These are phyloP conservation scores for Tetramorium parvispinum DNA, from an alignment of 1,140 invertebrate species.

Conservation along the genomic window DNA sequence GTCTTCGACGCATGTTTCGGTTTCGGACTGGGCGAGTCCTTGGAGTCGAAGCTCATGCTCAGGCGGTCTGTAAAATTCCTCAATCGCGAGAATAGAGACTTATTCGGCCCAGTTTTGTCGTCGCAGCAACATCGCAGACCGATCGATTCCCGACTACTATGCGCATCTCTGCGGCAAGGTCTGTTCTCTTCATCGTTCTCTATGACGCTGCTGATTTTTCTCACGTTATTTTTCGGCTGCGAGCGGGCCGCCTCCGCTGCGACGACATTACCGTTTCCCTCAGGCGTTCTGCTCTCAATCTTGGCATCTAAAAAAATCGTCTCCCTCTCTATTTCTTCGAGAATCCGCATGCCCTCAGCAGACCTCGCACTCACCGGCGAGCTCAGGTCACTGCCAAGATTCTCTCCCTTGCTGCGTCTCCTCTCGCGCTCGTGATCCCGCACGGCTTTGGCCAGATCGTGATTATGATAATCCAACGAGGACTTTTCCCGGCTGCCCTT, in stretches of 20 bases:
- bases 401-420: slow-evolving; percentile 78
- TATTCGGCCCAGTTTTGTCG: slow-evolving; percentile 76
- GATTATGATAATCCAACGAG: slow-evolving; percentile 82
- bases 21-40: slow-evolving; percentile 76
- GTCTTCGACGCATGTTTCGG: slow-evolving; percentile 73
- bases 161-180: slow-evolving; percentile 65
- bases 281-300: slow-evolving; percentile 52
- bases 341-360: slow-evolving; percentile 78
- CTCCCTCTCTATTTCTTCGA: slow-evolving; percentile 80
- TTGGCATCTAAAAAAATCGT: slow-evolving; percentile 60
- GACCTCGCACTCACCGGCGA: slow-evolving; percentile 81
- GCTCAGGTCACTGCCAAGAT: slow-evolving; percentile 80
- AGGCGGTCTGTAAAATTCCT: slow-evolving; percentile 82
- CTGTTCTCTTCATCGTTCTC: slow-evolving; percentile 66
- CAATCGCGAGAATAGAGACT: slow-evolving; percentile 80
- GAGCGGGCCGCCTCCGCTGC: slow-evolving; percentile 14
- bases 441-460: slow-evolving; percentile 81
- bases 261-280: slow-evolving; percentile 75
- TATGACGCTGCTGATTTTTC: slow-evolving; percentile 47
- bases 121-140: slow-evolving; percentile 79
- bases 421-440: slow-evolving; percentile 81
- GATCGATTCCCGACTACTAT: slow-evolving; percentile 44
- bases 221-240: slow-evolving; percentile 66
- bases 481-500: slow-evolving; percentile 87
- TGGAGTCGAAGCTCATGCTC: slow-evolving; percentile 83